These are phyloP conservation scores for Elephantulus edwardii DNA, from an alignment of 2,113 vertebrate genomes.

Conservation along the genomic window DNA sequence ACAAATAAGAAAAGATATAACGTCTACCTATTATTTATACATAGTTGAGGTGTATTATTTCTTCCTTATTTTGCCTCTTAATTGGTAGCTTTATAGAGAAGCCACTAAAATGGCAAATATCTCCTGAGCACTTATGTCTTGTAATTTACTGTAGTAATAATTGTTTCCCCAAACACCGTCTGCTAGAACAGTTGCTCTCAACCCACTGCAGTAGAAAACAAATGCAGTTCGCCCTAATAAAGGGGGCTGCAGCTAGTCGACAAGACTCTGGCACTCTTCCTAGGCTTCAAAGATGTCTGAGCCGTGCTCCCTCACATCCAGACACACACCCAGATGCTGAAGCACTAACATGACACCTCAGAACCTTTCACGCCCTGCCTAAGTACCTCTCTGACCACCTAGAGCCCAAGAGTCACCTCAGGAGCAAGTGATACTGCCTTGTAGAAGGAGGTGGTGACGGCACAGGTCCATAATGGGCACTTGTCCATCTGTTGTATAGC, in stretches of 20 bases:
- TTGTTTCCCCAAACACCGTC: background rate
- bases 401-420: background rate
- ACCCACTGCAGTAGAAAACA: background rate
- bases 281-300: background rate
- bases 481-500: conserved; percentile 60
- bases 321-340: background rate
- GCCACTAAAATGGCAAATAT: background rate
- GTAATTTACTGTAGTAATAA: background rate
- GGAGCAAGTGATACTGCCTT: background rate
- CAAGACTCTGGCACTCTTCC: background rate
- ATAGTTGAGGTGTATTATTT: background rate
- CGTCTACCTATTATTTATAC: background rate
- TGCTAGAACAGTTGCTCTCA: background rate
- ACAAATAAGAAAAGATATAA: background rate
- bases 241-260: background rate
- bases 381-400: background rate
- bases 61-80: background rate
- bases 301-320: background rate
- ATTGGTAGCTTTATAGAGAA: background rate
- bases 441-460: background rate
- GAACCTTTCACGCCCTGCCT: background rate
- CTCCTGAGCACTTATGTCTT: background rate
- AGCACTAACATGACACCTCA: background rate
- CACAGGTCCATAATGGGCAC: background rate
- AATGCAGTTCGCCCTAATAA: background rate